Conservation (phyloP, 2,888 invertebrate genomes). For the Agrotis puta region DNA sequence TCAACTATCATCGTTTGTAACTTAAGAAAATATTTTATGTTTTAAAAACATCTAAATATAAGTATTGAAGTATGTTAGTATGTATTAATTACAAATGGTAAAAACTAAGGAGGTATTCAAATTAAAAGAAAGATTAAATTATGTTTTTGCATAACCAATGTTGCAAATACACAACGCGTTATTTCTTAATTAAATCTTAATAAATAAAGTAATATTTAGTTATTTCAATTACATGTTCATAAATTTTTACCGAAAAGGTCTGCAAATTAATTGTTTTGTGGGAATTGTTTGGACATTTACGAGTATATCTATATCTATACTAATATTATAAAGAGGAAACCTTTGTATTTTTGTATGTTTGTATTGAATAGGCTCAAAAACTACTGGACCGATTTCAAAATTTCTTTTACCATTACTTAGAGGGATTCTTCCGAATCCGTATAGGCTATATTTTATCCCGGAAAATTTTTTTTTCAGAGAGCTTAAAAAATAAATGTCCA, state of each 20-base stretch:
- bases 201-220: background rate
- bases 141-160: background rate
- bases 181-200: constrained; percentile 9
- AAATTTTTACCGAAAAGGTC: background rate
- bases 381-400: too few species aligned
- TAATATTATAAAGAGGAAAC: too few species aligned
- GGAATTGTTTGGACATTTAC: background rate
- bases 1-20: constrained; percentile 15
- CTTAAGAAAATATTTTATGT: background rate
- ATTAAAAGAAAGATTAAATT: background rate
- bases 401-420: too few species aligned
- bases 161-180: constrained; percentile 15
- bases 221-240: background rate
- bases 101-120: constrained; percentile 27
- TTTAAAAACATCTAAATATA: too few species aligned
- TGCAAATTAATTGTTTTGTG: background rate
- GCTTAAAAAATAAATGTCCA: too few species aligned
- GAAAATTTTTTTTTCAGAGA: too few species aligned
- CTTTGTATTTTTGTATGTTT: too few species aligned
- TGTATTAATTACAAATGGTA: constrained; percentile 9
- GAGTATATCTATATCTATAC: too few species aligned
- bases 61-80: too few species aligned
- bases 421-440: too few species aligned
- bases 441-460: too few species aligned
- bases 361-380: too few species aligned